A percentile compares a stretch with the other conserved stretches of the same genome.
Conservation (phyloP, 92 coral and sea anemone genomes). For the Montipora capitata region DNA sequence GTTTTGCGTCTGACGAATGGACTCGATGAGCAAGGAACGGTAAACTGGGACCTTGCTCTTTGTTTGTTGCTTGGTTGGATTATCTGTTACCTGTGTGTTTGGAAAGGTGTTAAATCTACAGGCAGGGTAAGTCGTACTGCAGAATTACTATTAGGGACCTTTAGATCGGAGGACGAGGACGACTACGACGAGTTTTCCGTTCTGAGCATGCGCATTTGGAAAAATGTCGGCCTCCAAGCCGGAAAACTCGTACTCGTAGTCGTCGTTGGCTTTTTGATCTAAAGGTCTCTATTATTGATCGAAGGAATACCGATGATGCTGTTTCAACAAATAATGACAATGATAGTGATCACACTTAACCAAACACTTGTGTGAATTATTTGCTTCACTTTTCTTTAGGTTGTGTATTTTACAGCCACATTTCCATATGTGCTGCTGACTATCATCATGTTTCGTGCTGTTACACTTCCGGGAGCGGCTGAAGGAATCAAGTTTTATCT, state of each 20-base stretch:
- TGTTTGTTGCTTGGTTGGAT: slow-evolving; percentile 87
- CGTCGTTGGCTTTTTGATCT: too few species aligned
- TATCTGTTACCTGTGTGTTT: slow-evolving; percentile 90
- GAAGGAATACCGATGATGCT: too few species aligned
- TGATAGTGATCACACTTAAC: too few species aligned
- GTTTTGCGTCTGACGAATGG: slow-evolving; percentile 84
- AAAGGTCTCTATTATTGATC: too few species aligned
- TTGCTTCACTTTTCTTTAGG: slow-evolving; percentile 54
- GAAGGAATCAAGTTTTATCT: slow-evolving; percentile 94
- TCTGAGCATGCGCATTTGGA: too few species aligned
- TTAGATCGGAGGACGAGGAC: too few species aligned
- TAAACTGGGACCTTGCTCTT: slow-evolving; percentile 92
- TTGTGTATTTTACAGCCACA: slow-evolving; percentile 98
- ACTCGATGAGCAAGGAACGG: slow-evolving; percentile 77
- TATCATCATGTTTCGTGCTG: slow-evolving; percentile 91
- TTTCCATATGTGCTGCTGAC: slow-evolving; percentile 95
- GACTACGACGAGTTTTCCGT: too few species aligned
- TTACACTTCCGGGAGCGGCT: slow-evolving; percentile 93
- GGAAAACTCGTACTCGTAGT: too few species aligned
- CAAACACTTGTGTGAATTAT: too few species aligned
- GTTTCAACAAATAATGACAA: too few species aligned
- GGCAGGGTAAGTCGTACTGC: slow-evolving; percentile 77
- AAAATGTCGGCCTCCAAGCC: too few species aligned
- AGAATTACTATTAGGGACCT: too few species aligned
- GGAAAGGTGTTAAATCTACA: slow-evolving; percentile 92